phyloP scores from a whole-genome alignment of 2,888 invertebrate genomes.

The Stegana nigrithorax region DNA sequence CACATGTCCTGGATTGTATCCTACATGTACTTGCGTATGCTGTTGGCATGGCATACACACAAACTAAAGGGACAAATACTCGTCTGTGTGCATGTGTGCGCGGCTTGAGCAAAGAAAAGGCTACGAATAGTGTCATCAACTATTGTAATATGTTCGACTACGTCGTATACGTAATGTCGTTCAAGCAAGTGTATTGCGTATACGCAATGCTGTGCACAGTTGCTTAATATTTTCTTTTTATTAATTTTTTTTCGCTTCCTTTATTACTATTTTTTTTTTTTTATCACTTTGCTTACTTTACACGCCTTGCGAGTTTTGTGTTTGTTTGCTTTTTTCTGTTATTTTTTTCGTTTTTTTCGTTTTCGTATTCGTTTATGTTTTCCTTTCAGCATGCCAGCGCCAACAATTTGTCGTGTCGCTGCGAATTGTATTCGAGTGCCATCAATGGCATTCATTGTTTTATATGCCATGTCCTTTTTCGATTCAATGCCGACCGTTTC shows the following conservation, averaged over 20 bases:
- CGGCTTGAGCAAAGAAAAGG: background rate
- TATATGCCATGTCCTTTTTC: too few relatives aligned
- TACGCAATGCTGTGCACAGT: too few relatives aligned
- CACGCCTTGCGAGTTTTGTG: background rate
- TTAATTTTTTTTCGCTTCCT: background rate
- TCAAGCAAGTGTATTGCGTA: too few relatives aligned
- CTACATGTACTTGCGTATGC: too few relatives aligned
- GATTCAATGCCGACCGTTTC: too few relatives aligned
- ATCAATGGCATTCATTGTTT: too few relatives aligned
- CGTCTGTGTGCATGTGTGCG: background rate
- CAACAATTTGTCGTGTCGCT: too few relatives aligned
- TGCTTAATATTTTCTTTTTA: background rate
- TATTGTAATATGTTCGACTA: conserved; percentile 8
- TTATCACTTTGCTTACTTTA: too few relatives aligned
- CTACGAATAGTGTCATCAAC: conserved; percentile 4
- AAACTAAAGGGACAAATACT: background rate
- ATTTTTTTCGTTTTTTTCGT: background rate
- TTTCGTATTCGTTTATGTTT: too few relatives aligned
- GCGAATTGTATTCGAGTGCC: too few relatives aligned
- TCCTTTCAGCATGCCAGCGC: too few relatives aligned
- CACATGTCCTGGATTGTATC: background rate
- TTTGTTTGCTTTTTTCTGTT: background rate
- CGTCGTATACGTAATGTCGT: conserved; percentile 1
- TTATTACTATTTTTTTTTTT: background rate
- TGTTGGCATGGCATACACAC: too few relatives aligned